Percentiles rank a stretch among this genome's conserved stretches.
These are phyloP conservation scores for Micropoecilia bifurca DNA, from an alignment of 2,797 vertebrate species.

Conservation along the genomic window DNA sequence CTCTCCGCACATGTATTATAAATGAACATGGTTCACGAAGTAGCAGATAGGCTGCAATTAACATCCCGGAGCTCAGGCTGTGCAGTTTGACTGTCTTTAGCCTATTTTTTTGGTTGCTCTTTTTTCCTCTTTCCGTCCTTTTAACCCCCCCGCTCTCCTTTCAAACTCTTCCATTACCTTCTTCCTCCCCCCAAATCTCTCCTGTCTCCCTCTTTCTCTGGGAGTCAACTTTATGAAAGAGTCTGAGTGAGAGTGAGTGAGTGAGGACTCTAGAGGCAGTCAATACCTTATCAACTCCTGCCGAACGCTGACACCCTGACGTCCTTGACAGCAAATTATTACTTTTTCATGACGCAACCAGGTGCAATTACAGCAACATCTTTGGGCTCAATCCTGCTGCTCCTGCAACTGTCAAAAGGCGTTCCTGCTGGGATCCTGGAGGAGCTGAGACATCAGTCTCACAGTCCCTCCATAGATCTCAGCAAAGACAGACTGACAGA, in stretches of 20 bases:
- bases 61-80: slow-evolving; percentile 42
- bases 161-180: slow-evolving; percentile 49
- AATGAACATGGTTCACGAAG: slow-evolving; percentile 60
- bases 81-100: slow-evolving; percentile 65
- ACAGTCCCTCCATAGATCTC: slow-evolving; percentile 76
- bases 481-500: slow-evolving; percentile 80
- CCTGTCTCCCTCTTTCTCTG: slow-evolving; percentile 72
- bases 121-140: slow-evolving; percentile 31
- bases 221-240: slow-evolving; percentile 82
- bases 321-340: slow-evolving; percentile 87
- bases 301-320: slow-evolving; percentile 86
- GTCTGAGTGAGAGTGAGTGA: slow-evolving; percentile 70
- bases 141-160: slow-evolving; percentile 28
- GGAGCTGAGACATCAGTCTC: slow-evolving; percentile 84
- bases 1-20: slow-evolving; percentile 72
- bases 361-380: slow-evolving; percentile 89
- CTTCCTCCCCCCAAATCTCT: slow-evolving; percentile 57
- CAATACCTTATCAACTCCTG: slow-evolving; percentile 85
- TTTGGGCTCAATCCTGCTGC: slow-evolving; percentile 81
- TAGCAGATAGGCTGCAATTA: slow-evolving; percentile 70
- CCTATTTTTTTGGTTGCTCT: slow-evolving; percentile 52
- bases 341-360: slow-evolving; percentile 88
- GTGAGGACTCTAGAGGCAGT: slow-evolving; percentile 81
- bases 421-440: slow-evolving; percentile 81
- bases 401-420: slow-evolving; percentile 85